phyloP scores from a whole-genome alignment of 2,888 invertebrate species.

The Sarcophaga carnaria region DNA sequence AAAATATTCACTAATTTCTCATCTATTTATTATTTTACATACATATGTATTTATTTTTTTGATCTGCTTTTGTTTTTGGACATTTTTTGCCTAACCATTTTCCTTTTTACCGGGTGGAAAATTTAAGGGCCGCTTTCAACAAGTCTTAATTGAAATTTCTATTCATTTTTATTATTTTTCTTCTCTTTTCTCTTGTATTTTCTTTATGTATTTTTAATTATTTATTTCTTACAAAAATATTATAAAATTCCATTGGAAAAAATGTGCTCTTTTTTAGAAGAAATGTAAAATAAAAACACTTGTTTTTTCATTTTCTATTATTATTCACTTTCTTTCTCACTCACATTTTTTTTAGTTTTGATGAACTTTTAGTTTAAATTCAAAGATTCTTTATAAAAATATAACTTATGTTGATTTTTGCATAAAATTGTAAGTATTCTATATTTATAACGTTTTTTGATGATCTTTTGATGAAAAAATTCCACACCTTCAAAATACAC shows the following conservation, averaged over 20 bases:
- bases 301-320: constrained; percentile 20
- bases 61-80: constrained; percentile 5
- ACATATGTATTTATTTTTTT: constrained; percentile 21
- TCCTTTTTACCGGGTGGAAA: constrained; percentile 39
- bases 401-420: not conserved
- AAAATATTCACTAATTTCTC: not conserved
- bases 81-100: constrained; percentile 10
- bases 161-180: not conserved
- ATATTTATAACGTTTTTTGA: not conserved
- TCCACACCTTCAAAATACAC: constrained; percentile 56
- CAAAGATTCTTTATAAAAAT: constrained; percentile 7
- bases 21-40: not conserved
- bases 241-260: constrained; percentile 10
- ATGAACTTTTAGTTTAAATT: constrained; percentile 48
- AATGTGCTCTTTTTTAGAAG: constrained; percentile 14
- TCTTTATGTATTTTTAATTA: not conserved
- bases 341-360: constrained; percentile 15
- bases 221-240: not conserved
- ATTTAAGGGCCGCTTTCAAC: constrained; percentile 19
- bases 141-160: not conserved
- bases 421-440: constrained; percentile 1
- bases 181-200: not conserved
- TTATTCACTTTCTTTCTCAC: not conserved
- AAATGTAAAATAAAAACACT: constrained; percentile 13
- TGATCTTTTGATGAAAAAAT: constrained; percentile 47